A percentile compares a stretch with the other conserved stretches of the same genome.
These are phyloP conservation scores for Diachasma alloeum DNA, from an alignment of 1,140 invertebrate genomes.

Conservation along the genomic window DNA sequence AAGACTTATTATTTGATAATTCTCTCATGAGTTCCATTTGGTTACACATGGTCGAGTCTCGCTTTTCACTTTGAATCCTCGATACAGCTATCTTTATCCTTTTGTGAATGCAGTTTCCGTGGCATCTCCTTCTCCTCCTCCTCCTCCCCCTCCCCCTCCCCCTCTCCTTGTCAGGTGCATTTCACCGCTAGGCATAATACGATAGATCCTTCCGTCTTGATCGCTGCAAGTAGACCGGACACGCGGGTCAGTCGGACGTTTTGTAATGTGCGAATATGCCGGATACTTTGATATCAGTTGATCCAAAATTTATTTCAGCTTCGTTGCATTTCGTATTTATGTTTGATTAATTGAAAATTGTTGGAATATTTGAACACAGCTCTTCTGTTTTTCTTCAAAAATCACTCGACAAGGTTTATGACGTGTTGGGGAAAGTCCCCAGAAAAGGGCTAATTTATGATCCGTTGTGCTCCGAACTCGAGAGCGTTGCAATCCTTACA, in stretches of 20 bases:
- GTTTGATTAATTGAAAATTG: too few species aligned
- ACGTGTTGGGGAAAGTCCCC: too few species aligned
- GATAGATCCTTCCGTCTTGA: slow-evolving; percentile 19
- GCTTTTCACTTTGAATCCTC: slow-evolving; percentile 41
- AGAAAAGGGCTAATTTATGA: too few species aligned
- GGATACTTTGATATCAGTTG: neutral
- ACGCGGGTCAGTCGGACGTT: slow-evolving; percentile 20
- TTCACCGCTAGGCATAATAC: slow-evolving; percentile 28
- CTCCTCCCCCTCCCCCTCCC: neutral
- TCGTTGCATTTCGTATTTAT: too few species aligned
- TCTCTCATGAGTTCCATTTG: slow-evolving; percentile 41
- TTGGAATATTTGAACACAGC: too few species aligned
- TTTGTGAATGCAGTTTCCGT: neutral
- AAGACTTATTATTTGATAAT: slow-evolving; percentile 22
- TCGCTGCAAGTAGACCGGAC: slow-evolving; percentile 44
- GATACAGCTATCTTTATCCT: slow-evolving; percentile 39
- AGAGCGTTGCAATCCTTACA: too few species aligned
- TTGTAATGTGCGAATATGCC: too few species aligned
- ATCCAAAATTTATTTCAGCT: too few species aligned
- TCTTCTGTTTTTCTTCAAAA: too few species aligned
- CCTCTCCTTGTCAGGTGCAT: neutral
- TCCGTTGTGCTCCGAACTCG: too few species aligned
- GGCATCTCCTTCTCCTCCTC: neutral
- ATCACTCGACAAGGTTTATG: too few species aligned
- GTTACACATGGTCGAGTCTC: slow-evolving; percentile 45